Evolutionary conservation across 2,797 vertebrate genomes (phyloP).

Genomic region (Etheostoma perlongum): DNA sequence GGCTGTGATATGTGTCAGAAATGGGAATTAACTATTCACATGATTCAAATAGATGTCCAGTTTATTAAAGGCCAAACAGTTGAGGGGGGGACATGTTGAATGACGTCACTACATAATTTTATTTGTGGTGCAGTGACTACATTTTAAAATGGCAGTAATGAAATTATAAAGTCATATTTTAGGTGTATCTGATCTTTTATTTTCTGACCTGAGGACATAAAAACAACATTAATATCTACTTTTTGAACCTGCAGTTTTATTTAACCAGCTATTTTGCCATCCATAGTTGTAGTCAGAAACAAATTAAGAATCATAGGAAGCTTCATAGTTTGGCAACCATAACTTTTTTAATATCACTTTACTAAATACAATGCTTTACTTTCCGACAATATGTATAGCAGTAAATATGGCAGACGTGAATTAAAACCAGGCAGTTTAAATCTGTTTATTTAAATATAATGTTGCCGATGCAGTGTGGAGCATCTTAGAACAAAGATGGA

Average conservation of each 20-base stretch:
- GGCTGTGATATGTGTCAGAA: too few species aligned
- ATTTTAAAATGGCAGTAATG: background rate
- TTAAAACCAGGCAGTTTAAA: background rate
- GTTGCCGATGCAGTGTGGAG: background rate
- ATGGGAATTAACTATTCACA: background rate
- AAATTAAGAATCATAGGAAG: background rate
- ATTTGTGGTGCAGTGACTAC: too few species aligned
- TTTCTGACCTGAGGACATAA: background rate
- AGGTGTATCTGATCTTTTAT: background rate
- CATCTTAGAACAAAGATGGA: conserved; percentile 37
- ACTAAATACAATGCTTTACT: background rate
- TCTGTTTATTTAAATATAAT: background rate
- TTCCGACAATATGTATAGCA: background rate
- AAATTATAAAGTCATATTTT: background rate
- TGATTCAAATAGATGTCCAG: background rate
- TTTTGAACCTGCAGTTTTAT: background rate
- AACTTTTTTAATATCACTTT: background rate
- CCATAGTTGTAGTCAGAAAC: too few species aligned
- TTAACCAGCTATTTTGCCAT: background rate
- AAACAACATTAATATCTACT: background rate
- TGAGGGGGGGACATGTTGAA: background rate
- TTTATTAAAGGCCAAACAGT: background rate
- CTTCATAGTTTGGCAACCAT: background rate
- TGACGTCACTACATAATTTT: background rate
- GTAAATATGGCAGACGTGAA: background rate